Conservation (phyloP, 2,113 vertebrate genomes). For the Pseudopodoces humilis region DNA sequence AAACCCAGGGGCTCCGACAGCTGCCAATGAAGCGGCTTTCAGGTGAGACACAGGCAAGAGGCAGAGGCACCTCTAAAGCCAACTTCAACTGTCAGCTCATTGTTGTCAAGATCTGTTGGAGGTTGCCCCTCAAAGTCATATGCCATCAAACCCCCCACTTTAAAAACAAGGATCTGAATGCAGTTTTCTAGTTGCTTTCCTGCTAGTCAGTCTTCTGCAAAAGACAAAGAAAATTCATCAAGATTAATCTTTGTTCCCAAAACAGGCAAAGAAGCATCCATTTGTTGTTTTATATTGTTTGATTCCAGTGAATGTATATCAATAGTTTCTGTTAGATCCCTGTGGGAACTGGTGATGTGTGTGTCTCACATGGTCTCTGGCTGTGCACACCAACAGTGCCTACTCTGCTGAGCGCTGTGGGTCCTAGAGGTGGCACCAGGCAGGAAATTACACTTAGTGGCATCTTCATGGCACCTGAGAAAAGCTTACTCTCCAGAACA, state of each 20-base stretch:
- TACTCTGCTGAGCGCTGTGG: background rate
- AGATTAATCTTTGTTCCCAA: background rate
- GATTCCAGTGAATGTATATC: fast-evolving
- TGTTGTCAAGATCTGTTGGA: background rate
- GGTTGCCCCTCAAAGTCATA: background rate
- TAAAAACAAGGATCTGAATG: background rate
- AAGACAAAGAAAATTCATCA: background rate
- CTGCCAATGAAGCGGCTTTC: slow-evolving; percentile 84
- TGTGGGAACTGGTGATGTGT: background rate
- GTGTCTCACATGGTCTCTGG: background rate
- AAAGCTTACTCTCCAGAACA: background rate
- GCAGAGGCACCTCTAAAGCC: background rate
- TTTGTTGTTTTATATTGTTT: background rate
- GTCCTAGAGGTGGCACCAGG: background rate
- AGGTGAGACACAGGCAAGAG: slow-evolving; percentile 70
- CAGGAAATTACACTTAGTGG: background rate
- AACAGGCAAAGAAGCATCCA: background rate
- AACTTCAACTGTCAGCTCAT: background rate
- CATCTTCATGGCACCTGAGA: background rate
- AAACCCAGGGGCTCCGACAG: slow-evolving; percentile 65
- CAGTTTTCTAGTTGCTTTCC: background rate
- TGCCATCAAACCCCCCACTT: background rate
- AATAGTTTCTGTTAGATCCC: background rate
- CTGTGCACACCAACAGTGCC: background rate
- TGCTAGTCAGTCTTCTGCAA: background rate